A percentile compares a stretch with the other conserved stretches of the same genome.
Conservation (phyloP, 1,140 invertebrate genomes). For the Euborellia annulipes region DNA sequence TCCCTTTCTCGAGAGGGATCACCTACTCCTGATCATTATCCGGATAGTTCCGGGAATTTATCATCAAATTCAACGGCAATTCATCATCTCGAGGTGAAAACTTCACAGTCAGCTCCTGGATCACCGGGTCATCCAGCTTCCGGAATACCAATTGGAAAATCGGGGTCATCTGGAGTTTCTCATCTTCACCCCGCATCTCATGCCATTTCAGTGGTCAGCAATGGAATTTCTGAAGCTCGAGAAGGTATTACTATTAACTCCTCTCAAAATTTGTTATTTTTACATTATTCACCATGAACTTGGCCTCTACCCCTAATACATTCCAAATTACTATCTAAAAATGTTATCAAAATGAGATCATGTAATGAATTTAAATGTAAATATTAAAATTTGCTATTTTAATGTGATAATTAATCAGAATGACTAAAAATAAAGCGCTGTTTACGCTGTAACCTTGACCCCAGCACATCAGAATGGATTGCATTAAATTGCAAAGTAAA, state of each 20-base stretch:
- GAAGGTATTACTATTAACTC: too few relatives aligned
- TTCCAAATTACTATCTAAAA: too few relatives aligned
- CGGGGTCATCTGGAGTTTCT: not conserved
- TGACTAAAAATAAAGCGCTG: too few relatives aligned
- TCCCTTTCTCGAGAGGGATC: conserved; percentile 72
- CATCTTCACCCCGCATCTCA: not conserved
- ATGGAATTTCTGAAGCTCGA: conserved; percentile 10
- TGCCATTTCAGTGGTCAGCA: conserved; percentile 1
- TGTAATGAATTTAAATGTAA: too few relatives aligned
- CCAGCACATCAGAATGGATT: too few relatives aligned
- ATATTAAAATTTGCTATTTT: too few relatives aligned
- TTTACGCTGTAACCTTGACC: too few relatives aligned
- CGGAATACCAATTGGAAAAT: not conserved
- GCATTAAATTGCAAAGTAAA: too few relatives aligned
- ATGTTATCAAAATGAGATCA: too few relatives aligned
- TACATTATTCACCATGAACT: conserved; percentile 27
- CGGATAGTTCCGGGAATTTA: conserved; percentile 29
- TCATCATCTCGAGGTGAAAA: conserved; percentile 25
- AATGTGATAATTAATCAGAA: too few relatives aligned
- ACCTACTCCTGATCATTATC: conserved; percentile 45
- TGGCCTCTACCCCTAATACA: conserved; percentile 23
- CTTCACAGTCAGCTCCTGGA: conserved; percentile 53
- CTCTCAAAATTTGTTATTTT: too few relatives aligned
- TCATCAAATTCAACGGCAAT: not conserved
- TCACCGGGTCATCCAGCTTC: conserved; percentile 36